These are phyloP conservation scores for Cherax destructor DNA, from an alignment of 1,140 invertebrate genomes.

Conservation along the genomic window DNA sequence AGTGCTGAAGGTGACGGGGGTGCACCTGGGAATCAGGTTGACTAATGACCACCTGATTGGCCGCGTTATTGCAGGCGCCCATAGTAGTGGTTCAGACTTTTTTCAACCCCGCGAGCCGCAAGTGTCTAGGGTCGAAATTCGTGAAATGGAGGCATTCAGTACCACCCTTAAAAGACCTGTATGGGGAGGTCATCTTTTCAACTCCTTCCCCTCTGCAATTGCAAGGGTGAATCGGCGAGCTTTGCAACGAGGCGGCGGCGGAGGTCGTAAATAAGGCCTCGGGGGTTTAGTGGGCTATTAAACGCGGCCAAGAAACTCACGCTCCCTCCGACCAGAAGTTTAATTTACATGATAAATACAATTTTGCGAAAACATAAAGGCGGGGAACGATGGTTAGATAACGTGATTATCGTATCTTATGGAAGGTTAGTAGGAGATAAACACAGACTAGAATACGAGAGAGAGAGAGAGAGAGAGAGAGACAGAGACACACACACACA, in stretches of 20 bases:
- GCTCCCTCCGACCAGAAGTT: neutral
- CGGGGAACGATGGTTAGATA: conserved; percentile 8
- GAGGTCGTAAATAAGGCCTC: conserved; percentile 40
- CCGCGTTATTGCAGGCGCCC: conserved; percentile 42
- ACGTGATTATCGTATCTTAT: conserved; percentile 13
- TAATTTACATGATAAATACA: conserved; percentile 53
- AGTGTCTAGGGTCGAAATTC: conserved; percentile 32
- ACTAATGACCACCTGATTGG: conserved; percentile 43
- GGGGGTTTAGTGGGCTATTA: conserved; percentile 19
- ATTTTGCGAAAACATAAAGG: conserved; percentile 38
- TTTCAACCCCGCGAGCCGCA: neutral
- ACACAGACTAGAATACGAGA: too few relatives aligned
- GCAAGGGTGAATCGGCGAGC: conserved; percentile 51
- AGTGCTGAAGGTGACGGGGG: neutral
- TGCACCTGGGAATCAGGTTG: conserved; percentile 26
- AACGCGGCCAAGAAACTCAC: conserved; percentile 4
- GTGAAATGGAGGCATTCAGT: conserved; percentile 18
- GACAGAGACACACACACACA: too few relatives aligned
- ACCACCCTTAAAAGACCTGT: conserved; percentile 1
- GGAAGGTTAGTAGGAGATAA: too few relatives aligned
- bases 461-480: too few relatives aligned
- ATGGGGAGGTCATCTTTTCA: neutral
- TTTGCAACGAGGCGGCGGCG: conserved; percentile 37
- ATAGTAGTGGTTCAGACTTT: conserved; percentile 34
- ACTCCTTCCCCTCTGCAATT: conserved; percentile 38